phyloP scores from a whole-genome alignment of 2,888 invertebrate species.

The Tyria jacobaeae region DNA sequence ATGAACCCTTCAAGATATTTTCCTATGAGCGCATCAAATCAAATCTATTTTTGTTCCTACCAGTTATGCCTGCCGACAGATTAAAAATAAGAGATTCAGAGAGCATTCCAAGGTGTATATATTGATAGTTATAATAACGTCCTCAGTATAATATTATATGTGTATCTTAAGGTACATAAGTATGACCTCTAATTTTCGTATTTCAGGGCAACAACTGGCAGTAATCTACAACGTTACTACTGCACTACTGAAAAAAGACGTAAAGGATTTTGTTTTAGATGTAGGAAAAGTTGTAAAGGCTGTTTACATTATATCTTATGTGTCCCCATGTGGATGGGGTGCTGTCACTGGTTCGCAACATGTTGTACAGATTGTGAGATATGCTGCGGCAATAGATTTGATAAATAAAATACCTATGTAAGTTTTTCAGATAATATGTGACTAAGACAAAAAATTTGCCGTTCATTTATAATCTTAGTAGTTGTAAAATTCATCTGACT shows the following conservation, averaged over 20 bases:
- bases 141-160: not conserved
- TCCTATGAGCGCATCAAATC: not conserved
- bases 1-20: not conserved
- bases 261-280: not conserved
- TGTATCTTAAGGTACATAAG: no score
- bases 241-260: not conserved
- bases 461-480: no score
- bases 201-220: constrained; percentile 1
- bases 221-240: not conserved
- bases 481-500: no score
- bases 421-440: not conserved
- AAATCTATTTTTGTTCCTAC: not conserved
- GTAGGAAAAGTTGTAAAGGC: not conserved
- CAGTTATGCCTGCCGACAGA: not conserved
- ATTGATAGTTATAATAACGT: not conserved
- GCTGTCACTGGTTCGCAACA: not conserved
- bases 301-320: not conserved
- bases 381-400: not conserved
- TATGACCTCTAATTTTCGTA: not conserved
- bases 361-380: not conserved
- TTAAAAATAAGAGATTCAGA: not conserved
- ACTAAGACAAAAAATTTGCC: no score
- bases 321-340: not conserved
- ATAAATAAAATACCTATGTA: not conserved
- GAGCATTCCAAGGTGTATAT: not conserved